Conservation (phyloP, 2,113 vertebrate species). For the Notechis scutatus region DNA sequence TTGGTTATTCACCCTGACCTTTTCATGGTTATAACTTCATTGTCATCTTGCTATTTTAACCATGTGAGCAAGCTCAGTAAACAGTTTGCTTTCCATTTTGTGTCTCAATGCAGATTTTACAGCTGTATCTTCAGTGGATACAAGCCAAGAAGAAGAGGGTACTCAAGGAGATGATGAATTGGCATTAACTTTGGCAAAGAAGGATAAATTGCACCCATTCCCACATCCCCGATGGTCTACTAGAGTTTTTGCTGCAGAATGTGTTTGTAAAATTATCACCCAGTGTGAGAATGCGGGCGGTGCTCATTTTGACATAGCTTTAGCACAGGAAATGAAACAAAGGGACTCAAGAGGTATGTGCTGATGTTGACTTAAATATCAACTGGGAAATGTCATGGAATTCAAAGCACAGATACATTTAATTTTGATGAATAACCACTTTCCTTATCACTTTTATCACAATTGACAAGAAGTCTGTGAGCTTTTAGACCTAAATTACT, state of each 20-base stretch:
- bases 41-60: background rate
- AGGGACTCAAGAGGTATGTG: slow-evolving; percentile 80
- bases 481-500: background rate
- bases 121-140: slow-evolving; percentile 68
- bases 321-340: slow-evolving; percentile 84
- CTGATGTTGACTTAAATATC: slow-evolving; percentile 3
- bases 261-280: slow-evolving; percentile 83
- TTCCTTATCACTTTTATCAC: background rate
- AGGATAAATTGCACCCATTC: slow-evolving; percentile 76
- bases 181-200: slow-evolving; percentile 68
- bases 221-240: slow-evolving; percentile 87
- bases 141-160: slow-evolving; percentile 80
- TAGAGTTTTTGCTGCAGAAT: slow-evolving; percentile 86
- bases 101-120: slow-evolving; percentile 68
- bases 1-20: background rate
- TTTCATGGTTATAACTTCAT: background rate
- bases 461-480: background rate
- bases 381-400: slow-evolving; percentile 11
- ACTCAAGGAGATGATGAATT: slow-evolving; percentile 77
- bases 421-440: slow-evolving; percentile 6
- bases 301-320: slow-evolving; percentile 83
- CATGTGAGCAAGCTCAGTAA: background rate
- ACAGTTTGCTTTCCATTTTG: background rate
- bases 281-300: slow-evolving; percentile 77
- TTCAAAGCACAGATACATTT: slow-evolving; percentile 21